A percentile compares a stretch with the other conserved stretches of the same genome.
Conservation (phyloP, 1,140 invertebrate genomes). For the Drosophila novamexicana region DNA sequence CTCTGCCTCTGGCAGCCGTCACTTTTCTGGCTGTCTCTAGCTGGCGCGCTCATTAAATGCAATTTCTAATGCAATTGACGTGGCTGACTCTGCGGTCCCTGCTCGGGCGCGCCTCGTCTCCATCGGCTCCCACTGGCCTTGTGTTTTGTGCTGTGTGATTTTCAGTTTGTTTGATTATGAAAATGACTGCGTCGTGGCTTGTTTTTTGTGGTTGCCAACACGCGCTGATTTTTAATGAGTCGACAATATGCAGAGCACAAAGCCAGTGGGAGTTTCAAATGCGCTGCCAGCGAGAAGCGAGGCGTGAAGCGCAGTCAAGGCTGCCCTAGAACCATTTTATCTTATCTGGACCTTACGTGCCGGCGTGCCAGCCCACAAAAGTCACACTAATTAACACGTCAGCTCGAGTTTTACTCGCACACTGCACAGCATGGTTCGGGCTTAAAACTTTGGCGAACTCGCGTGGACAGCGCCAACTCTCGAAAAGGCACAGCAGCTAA, state of each 20-base stretch:
- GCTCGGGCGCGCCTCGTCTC: not conserved
- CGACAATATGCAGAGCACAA: slow-evolving; percentile 39
- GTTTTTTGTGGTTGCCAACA: slow-evolving; percentile 21
- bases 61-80: slow-evolving; percentile 78
- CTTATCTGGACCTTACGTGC: slow-evolving; percentile 28
- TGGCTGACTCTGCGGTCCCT: slow-evolving; percentile 32
- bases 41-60: slow-evolving; percentile 67
- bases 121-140: slow-evolving; percentile 17
- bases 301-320: slow-evolving; percentile 10
- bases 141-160: slow-evolving; percentile 42
- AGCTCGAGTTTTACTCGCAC: not conserved
- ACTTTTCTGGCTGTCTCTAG: not conserved
- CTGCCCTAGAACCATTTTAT: not conserved
- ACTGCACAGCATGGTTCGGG: slow-evolving; percentile 11
- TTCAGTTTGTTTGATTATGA: slow-evolving; percentile 73
- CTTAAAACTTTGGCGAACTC: slow-evolving; percentile 15
- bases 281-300: not conserved
- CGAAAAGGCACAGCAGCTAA: slow-evolving; percentile 28
- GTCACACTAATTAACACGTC: slow-evolving; percentile 67
- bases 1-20: not conserved
- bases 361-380: slow-evolving; percentile 15
- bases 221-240: slow-evolving; percentile 66
- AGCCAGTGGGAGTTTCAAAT: slow-evolving; percentile 31
- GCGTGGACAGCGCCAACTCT: not conserved
- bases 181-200: slow-evolving; percentile 55